Evolutionary conservation across 2,888 invertebrate species (phyloP).

Genomic region (Athripsodes cinereus): DNA sequence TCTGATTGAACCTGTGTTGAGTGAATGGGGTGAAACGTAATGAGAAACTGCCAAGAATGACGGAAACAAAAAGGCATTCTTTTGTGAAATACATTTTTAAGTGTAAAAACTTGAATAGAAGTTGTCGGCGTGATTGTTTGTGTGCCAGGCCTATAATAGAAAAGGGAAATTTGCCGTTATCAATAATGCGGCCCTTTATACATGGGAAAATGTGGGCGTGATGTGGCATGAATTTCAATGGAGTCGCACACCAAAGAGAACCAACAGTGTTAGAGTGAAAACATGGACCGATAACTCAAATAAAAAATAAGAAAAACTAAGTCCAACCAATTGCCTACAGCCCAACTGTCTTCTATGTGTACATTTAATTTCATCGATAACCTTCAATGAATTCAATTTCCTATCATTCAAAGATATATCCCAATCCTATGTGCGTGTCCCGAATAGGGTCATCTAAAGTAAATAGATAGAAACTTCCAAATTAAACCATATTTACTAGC

Average conservation of each 20-base stretch:
- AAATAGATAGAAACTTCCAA: no score
- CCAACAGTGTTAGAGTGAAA: constrained; percentile 4
- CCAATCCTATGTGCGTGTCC: no score
- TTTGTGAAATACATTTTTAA: constrained; percentile 5
- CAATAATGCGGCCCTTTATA: constrained; percentile 20
- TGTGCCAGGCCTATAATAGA: constrained; percentile 4
- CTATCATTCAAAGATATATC: neutral
- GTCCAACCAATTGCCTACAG: no score
- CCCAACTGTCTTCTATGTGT: neutral
- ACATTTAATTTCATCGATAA: neutral
- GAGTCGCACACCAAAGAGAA: constrained; percentile 5
- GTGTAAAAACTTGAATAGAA: constrained; percentile 1
- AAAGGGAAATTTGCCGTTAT: constrained; percentile 20
- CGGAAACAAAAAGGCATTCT: constrained; percentile 1
- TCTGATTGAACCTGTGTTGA: no score
- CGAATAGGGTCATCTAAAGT: no score
- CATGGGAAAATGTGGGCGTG: constrained; percentile 15
- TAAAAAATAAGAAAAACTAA: neutral
- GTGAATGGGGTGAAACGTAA: neutral
- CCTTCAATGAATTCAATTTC: neutral
- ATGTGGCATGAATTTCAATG: constrained; percentile 19
- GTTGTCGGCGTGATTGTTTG: neutral
- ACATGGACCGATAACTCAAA: constrained; percentile 3
- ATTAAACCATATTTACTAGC: no score
- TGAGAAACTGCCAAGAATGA: neutral